Conservation (phyloP, 2,797 vertebrate species). For the Triplophysa yarkandensis region DNA sequence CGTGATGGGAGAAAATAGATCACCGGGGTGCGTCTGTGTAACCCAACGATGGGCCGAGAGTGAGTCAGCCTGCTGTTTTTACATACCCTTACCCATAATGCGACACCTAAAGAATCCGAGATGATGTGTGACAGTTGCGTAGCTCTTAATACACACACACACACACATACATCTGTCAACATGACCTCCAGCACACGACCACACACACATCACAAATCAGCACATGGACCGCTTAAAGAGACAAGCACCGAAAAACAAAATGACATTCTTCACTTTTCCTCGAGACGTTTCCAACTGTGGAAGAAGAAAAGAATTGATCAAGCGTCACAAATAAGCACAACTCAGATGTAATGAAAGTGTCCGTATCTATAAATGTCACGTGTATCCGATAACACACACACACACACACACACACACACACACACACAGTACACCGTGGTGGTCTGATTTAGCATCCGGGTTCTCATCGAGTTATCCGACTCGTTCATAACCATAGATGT, state of each 20-base stretch:
- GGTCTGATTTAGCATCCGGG: slow-evolving; percentile 20
- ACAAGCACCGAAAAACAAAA: not conserved
- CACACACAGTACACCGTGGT: slow-evolving; percentile 6
- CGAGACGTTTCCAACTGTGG: not conserved
- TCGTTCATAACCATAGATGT: slow-evolving; percentile 57
- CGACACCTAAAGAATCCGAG: slow-evolving; percentile 28
- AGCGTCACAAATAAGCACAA: not conserved
- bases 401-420: no score
- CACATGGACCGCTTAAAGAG: not conserved
- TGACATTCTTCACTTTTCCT: not conserved
- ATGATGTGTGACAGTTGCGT: slow-evolving; percentile 32
- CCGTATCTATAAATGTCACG: not conserved
- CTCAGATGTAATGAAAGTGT: slow-evolving; percentile 24
- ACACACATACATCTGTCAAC: slow-evolving; percentile 68
- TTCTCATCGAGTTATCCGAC: slow-evolving; percentile 63
- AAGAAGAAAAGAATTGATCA: not conserved
- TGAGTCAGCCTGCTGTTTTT: slow-evolving; percentile 21
- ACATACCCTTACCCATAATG: slow-evolving; percentile 66
- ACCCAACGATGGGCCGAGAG: not conserved
- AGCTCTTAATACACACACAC: slow-evolving; percentile 31
- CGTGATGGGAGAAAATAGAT: not conserved
- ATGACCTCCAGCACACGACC: slow-evolving; percentile 66
- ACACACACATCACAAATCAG: not conserved
- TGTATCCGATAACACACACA: slow-evolving; percentile 20
- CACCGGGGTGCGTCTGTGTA: not conserved